Evolutionary conservation across 1,140 invertebrate genomes (phyloP).

Genomic region (Conus ventricosus): DNA sequence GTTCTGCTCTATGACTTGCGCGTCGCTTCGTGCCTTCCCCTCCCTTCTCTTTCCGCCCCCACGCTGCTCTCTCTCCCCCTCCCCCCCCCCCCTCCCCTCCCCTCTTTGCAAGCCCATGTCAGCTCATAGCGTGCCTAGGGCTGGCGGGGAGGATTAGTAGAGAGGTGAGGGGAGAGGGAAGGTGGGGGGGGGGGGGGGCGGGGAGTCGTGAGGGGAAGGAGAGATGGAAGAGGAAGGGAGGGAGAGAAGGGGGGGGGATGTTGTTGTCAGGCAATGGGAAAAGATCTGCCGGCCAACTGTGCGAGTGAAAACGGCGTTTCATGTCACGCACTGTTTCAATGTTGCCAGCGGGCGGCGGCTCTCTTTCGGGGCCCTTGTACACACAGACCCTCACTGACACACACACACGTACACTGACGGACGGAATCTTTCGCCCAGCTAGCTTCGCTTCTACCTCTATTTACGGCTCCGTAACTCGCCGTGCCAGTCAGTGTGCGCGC

Average conservation of each 20-base stretch:
- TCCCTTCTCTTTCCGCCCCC: slow-evolving; percentile 17
- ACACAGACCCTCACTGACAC: neutral
- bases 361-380: neutral
- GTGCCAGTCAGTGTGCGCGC: neutral
- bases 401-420: neutral
- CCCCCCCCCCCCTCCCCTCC: neutral
- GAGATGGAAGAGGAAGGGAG: neutral
- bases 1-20: slow-evolving; percentile 16
- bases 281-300: slow-evolving; percentile 1
- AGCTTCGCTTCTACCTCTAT: neutral
- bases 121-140: slow-evolving; percentile 14
- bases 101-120: slow-evolving; percentile 18
- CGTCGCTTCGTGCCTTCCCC: neutral
- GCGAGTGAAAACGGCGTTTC: neutral
- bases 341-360: neutral
- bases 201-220: neutral
- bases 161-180: neutral
- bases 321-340: neutral
- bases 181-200: neutral
- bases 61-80: neutral
- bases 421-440: neutral
- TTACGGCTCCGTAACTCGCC: slow-evolving; percentile 35
- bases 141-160: slow-evolving; percentile 24
- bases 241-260: neutral
- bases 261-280: slow-evolving; percentile 20